Evolutionary conservation across 2,113 vertebrate species (phyloP), one percentile per base, ranked within the genome.

Genomic region (Pomatorhinus ruficollis): DNA sequence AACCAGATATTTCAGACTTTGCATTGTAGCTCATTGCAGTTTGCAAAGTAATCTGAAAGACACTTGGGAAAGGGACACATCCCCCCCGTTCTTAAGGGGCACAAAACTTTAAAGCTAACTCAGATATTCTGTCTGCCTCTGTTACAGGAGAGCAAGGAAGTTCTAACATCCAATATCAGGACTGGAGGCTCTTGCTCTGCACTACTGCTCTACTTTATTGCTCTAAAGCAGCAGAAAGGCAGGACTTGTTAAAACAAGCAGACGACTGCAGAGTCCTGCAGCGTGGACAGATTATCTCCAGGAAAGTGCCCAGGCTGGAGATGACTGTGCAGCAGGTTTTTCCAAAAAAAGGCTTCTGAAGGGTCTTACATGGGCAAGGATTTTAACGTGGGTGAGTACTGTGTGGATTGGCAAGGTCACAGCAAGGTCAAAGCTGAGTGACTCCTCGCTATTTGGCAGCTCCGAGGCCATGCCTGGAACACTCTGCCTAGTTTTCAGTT

Each of bases 11-110:
- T 96, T 89, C 74, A 93, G 87, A 91, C 82, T 95, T 93, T 60
- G 56, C 81, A 52, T 66, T 69, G 68, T 56, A 42, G 50, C 40
- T 97, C 94, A 96, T 81, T 94, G 74, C 82, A 85, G 86, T 87
- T 80, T 61, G 47, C 76, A 97, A 96, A 95, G 75, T 81, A 92
- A 90, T 89, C 79, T 74, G 64, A 89, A 96, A 97, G 97, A 86
- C 83, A 33, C 69, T 79, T 30, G 24, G 94, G 52, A 69, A 78
- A 96, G 47, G 28, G 22, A 59, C 33, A 47, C 2, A 0, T 40
- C 57, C 33, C 22, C 37, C 49, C 53, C 2, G 37, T 61, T 91
- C 87, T 61, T 80, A 78, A 89, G 30, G 37, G 39, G n/a, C n/a
- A 64, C 30, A 64, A 89, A 95, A 91, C 83, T 95, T 90, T 49